These are phyloP conservation scores for Psilopsiagon aymara DNA, from an alignment of 2,113 vertebrate species.

Conservation along the genomic window DNA sequence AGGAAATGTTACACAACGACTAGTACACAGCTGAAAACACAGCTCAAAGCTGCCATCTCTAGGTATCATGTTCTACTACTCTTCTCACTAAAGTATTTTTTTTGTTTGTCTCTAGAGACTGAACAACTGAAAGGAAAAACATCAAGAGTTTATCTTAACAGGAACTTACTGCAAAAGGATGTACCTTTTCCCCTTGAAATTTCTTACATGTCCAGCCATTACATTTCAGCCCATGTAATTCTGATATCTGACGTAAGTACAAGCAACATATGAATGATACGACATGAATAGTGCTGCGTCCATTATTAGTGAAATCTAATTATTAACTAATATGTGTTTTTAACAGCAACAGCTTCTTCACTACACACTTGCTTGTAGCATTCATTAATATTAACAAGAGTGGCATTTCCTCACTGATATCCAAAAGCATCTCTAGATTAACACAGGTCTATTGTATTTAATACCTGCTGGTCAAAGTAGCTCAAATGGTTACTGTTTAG, in stretches of 20 bases:
- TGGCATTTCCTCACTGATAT: neutral
- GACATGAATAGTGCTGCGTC: neutral
- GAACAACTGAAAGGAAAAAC: neutral
- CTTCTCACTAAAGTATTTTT: neutral
- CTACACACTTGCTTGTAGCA: neutral
- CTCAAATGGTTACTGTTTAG: neutral
- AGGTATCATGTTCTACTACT: neutral
- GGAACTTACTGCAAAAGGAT: neutral
- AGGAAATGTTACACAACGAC: neutral
- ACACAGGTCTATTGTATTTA: neutral
- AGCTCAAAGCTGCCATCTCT: slow-evolving; percentile 65
- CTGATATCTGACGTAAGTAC: neutral
- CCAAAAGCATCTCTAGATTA: neutral
- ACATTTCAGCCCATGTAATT: neutral
- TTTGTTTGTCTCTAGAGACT: neutral
- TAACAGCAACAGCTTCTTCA: neutral
- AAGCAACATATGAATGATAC: neutral
- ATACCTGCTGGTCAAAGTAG: neutral
- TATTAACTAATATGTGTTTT: neutral
- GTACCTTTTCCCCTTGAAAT: neutral
- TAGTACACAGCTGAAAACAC: neutral
- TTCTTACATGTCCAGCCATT: neutral
- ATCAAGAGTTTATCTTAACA: neutral
- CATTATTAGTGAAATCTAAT: neutral
- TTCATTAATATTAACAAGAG: neutral